These are phyloP conservation scores for Nesoenas mayeri DNA, from an alignment of 2,113 vertebrate species.

Conservation along the genomic window DNA sequence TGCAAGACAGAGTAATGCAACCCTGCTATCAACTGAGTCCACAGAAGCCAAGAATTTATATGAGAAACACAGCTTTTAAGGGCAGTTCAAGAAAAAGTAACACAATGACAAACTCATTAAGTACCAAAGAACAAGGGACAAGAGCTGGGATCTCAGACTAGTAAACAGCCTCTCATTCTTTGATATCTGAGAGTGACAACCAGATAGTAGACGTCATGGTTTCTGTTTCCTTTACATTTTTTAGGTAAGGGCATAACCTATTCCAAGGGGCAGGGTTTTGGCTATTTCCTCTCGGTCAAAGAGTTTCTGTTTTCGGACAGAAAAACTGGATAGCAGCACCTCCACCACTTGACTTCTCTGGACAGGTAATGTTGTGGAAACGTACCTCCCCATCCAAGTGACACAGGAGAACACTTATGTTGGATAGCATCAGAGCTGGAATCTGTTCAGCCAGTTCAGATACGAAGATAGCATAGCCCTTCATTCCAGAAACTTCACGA, in stretches of 20 bases:
- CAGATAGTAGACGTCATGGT: not conserved
- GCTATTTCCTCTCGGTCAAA: not conserved
- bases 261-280: not conserved
- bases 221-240: not conserved
- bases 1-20: not conserved
- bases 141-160: not conserved
- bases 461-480: constrained; percentile 86
- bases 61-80: not conserved
- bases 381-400: constrained; percentile 91
- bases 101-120: not conserved
- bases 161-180: not conserved
- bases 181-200: not conserved
- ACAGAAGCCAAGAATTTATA: not conserved
- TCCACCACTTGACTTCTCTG: not conserved
- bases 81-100: not conserved
- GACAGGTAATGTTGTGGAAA: not conserved
- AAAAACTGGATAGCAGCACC: not conserved
- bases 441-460: constrained; percentile 83
- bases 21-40: not conserved
- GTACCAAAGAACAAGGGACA: not conserved
- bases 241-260: not conserved
- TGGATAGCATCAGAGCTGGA: constrained; percentile 85
- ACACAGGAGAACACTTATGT: constrained; percentile 87
- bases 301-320: not conserved
- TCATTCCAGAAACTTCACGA: constrained; percentile 83